These are phyloP conservation scores for Thunnus thynnus DNA, from an alignment of 2,113 vertebrate genomes.

Conservation along the genomic window DNA sequence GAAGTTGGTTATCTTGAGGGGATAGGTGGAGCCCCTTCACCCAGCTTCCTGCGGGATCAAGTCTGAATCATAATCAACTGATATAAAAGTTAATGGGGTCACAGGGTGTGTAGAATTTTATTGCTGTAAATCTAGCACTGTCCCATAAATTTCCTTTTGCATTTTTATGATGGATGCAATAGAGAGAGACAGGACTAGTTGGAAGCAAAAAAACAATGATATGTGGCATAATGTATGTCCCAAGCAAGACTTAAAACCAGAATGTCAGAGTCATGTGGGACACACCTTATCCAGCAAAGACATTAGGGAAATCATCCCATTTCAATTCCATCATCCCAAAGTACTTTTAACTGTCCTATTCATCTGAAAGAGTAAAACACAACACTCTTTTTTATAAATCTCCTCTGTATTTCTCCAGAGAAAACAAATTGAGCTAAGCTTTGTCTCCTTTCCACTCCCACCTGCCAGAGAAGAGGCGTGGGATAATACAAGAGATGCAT, in stretches of 20 bases:
- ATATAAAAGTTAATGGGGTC: not conserved
- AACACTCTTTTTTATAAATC: constrained; percentile 6
- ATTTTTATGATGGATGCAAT: no score
- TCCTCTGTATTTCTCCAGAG: constrained; percentile 20
- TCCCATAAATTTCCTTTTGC: no score
- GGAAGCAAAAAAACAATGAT: not conserved
- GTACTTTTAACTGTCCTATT: not conserved
- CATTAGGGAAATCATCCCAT: not conserved
- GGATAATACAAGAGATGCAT: constrained; percentile 17
- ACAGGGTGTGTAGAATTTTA: not conserved
- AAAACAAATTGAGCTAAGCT: not conserved
- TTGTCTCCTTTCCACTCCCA: constrained; percentile 29
- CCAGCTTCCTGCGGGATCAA: not conserved
- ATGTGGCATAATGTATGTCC: not conserved
- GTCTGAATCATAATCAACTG: not conserved
- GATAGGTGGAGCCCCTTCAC: not conserved
- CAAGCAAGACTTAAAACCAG: not conserved
- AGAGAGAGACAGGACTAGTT: no score
- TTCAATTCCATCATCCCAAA: not conserved
- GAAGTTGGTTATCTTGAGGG: not conserved
- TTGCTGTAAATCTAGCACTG: no score
- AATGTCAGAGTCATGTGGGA: not conserved
- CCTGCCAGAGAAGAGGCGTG: constrained; percentile 34
- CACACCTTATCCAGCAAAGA: not conserved
- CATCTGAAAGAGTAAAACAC: constrained; percentile 1